These are phyloP conservation scores for Drosophila baimaii DNA, from an alignment of 1,140 invertebrate genomes.

Conservation along the genomic window DNA sequence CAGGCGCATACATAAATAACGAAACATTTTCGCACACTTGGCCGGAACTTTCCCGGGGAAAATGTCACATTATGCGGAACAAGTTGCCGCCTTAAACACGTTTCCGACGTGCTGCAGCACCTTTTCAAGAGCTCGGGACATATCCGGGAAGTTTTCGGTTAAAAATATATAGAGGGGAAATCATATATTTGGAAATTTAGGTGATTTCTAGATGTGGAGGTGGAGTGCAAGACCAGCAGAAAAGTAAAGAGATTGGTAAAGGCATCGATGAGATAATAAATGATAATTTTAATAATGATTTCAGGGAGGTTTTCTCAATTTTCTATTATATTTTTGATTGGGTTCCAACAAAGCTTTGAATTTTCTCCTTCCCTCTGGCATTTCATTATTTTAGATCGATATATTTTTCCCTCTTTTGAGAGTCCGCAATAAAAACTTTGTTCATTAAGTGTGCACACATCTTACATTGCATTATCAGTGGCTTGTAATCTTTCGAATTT, in stretches of 20 bases:
- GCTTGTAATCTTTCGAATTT: slow-evolving; percentile 11
- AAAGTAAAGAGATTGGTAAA: background rate
- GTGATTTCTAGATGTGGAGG: slow-evolving; percentile 8
- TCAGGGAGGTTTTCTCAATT: background rate
- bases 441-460: slow-evolving; percentile 29
- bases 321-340: background rate
- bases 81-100: slow-evolving; percentile 60
- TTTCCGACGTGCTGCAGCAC: slow-evolving; percentile 68
- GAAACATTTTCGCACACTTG: slow-evolving; percentile 67
- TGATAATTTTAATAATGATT: too few species aligned
- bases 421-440: slow-evolving; percentile 20
- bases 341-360: background rate
- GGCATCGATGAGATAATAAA: background rate
- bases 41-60: slow-evolving; percentile 55
- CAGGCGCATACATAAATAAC: slow-evolving; percentile 80
- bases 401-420: background rate
- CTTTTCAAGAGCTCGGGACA: slow-evolving; percentile 18
- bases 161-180: slow-evolving; percentile 10
- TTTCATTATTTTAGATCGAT: background rate
- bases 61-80: slow-evolving; percentile 78
- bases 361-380: background rate
- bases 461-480: slow-evolving; percentile 18
- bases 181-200: slow-evolving; percentile 23
- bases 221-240: too few species aligned
- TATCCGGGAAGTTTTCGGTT: slow-evolving; percentile 21